phyloP scores from a whole-genome alignment of 2,797 vertebrate species.

The Decapterus maruadsi region DNA sequence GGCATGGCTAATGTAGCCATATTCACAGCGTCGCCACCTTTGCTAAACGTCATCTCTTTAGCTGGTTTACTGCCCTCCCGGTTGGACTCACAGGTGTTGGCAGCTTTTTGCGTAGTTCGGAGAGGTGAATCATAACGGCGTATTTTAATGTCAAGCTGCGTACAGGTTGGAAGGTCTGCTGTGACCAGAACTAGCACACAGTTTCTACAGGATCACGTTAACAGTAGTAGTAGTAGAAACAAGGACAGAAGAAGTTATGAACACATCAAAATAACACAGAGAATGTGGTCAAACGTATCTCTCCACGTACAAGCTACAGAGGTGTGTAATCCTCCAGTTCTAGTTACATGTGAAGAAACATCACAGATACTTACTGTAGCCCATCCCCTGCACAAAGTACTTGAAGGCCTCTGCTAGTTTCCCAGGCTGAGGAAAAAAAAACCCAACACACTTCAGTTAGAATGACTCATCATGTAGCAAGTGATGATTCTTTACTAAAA shows the following conservation, averaged over 20 bases:
- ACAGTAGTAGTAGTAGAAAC: neutral
- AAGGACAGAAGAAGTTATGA: neutral
- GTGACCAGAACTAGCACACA: neutral
- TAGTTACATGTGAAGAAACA: neutral
- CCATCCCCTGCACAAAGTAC: conserved; percentile 88
- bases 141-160: too few species aligned
- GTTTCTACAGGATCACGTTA: neutral
- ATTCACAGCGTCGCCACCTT: too few species aligned
- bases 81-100: too few species aligned
- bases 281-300: neutral
- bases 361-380: conserved; percentile 83
- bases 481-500: neutral
- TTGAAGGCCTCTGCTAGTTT: conserved; percentile 86
- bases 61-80: too few species aligned
- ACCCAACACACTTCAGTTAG: neutral
- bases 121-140: too few species aligned
- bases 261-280: neutral
- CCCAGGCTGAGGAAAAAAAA: conserved; percentile 75
- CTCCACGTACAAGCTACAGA: neutral
- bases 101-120: too few species aligned
- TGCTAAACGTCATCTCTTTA: too few species aligned
- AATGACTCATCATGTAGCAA: neutral
- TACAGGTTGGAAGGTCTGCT: too few species aligned
- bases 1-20: too few species aligned
- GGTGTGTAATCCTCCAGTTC: neutral